A percentile compares a stretch with the other conserved stretches of the same genome.
Conservation (phyloP, 2,888 invertebrate species). For the Cheilosia impressa region DNA sequence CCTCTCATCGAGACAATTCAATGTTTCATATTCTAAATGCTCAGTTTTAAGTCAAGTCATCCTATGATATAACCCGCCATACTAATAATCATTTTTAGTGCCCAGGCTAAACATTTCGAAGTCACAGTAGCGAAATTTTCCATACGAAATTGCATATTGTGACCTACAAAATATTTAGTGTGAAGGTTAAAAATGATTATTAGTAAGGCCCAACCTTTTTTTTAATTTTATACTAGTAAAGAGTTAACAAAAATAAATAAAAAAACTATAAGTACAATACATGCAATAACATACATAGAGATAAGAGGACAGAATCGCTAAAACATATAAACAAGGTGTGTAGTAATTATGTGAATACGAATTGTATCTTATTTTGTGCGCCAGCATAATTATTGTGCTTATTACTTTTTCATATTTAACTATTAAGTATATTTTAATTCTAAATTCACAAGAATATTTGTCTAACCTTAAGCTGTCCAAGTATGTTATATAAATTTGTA, state of each 20-base stretch:
- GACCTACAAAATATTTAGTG: no score
- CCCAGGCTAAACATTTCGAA: no score
- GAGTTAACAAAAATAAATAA: conserved; percentile 4
- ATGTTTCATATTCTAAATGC: not conserved
- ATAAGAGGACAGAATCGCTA: conserved; percentile 27
- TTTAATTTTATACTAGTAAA: not conserved
- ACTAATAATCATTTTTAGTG: no score
- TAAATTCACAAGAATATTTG: conserved; percentile 39
- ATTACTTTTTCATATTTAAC: not conserved
- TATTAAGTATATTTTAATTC: conserved; percentile 15
- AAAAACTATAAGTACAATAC: conserved; percentile 18
- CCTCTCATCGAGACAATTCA: not conserved
- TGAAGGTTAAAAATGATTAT: no score
- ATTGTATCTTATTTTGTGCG: conserved; percentile 53
- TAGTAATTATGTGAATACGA: not conserved
- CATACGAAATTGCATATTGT: no score
- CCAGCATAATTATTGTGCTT: conserved; percentile 53
- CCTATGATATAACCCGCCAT: not conserved
- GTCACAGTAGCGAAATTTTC: no score
- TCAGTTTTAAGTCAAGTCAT: not conserved
- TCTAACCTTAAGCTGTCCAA: conserved; percentile 18
- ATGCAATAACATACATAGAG: conserved; percentile 22
- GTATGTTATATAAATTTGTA: conserved; percentile 7
- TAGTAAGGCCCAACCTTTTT: no score
- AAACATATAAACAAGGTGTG: conserved; percentile 4